Evolutionary conservation across 2,797 vertebrate species (phyloP).

Genomic region (Channallabes apus): DNA sequence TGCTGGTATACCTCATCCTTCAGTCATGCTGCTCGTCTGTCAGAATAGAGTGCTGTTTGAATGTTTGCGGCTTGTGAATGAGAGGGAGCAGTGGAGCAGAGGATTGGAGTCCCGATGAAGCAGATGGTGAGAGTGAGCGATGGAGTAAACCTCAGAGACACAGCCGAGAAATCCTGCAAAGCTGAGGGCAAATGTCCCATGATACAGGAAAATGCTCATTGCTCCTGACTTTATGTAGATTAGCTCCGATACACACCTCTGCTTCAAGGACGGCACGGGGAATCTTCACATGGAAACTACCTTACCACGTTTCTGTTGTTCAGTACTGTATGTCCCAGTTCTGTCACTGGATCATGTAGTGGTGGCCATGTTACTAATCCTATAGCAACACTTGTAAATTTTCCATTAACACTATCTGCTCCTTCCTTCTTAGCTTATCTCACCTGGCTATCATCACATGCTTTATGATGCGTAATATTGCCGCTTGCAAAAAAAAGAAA

Average conservation of each 20-base stretch:
- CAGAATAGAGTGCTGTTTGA: slow-evolving; percentile 38
- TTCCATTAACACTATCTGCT: slow-evolving; percentile 36
- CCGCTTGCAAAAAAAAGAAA: slow-evolving; percentile 13
- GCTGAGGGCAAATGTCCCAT: slow-evolving; percentile 38
- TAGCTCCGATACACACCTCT: slow-evolving; percentile 32
- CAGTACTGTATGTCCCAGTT: slow-evolving; percentile 46
- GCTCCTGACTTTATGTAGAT: slow-evolving; percentile 37
- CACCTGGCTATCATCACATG: slow-evolving; percentile 35
- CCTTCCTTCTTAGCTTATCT: slow-evolving; percentile 39
- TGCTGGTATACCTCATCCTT: background rate
- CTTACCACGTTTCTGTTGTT: slow-evolving; percentile 30
- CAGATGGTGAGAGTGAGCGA: slow-evolving; percentile 52
- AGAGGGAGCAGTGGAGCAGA: slow-evolving; percentile 46
- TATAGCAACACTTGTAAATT: slow-evolving; percentile 39
- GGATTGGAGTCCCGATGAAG: slow-evolving; percentile 47
- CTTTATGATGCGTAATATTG: slow-evolving; percentile 35
- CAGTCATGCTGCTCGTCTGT: slow-evolving; percentile 24
- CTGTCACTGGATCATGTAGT: slow-evolving; percentile 44
- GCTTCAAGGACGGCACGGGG: slow-evolving; percentile 23
- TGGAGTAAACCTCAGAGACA: slow-evolving; percentile 44
- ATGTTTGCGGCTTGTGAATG: slow-evolving; percentile 47
- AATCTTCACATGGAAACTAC: slow-evolving; percentile 32
- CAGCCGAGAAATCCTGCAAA: slow-evolving; percentile 1
- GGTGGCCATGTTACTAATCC: slow-evolving; percentile 46
- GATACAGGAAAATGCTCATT: slow-evolving; percentile 39